A percentile compares a stretch with the other conserved stretches of the same genome.
Conservation (phyloP, 2,797 vertebrate species). For the Ara ararauna region DNA sequence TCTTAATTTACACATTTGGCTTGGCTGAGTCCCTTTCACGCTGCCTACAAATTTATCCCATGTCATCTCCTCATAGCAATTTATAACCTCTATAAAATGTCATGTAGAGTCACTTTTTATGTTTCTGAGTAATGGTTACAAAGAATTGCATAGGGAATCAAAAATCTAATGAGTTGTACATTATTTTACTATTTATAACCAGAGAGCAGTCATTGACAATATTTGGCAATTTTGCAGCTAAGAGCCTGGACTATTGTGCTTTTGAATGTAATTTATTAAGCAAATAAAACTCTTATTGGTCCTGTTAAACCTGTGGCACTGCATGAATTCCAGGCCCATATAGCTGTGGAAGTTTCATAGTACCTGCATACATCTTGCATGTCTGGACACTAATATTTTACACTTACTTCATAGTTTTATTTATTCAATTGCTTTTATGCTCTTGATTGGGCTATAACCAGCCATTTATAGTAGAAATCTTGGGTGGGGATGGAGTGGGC, state of each 20-base stretch:
- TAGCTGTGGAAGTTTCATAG: slow-evolving; percentile 77
- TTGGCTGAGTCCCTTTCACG: slow-evolving; percentile 76
- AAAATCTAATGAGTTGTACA: slow-evolving; percentile 81
- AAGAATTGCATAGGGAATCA: slow-evolving; percentile 83
- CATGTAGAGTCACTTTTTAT: slow-evolving; percentile 78
- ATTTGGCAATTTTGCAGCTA: slow-evolving; percentile 85
- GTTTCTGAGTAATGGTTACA: slow-evolving; percentile 82
- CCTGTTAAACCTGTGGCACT: slow-evolving; percentile 76
- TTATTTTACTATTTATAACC: slow-evolving; percentile 84
- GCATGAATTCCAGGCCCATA: slow-evolving; percentile 65
- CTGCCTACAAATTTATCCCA: slow-evolving; percentile 82
- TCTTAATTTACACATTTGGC: slow-evolving; percentile 80
- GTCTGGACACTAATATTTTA: slow-evolving; percentile 85
- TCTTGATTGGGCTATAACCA: slow-evolving; percentile 77
- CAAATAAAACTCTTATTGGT: slow-evolving; percentile 83
- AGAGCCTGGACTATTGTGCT: slow-evolving; percentile 81
- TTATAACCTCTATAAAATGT: slow-evolving; percentile 85
- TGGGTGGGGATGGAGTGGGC: slow-evolving; percentile 55
- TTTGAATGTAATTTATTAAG: slow-evolving; percentile 87
- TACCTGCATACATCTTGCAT: slow-evolving; percentile 75
- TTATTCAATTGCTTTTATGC: slow-evolving; percentile 80
- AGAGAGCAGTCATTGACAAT: slow-evolving; percentile 82
- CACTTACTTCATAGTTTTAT: slow-evolving; percentile 85
- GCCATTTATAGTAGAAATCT: slow-evolving; percentile 71
- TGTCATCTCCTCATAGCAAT: slow-evolving; percentile 84